Conservation (phyloP, 2,113 vertebrate species). For the Psittacula cyanocephala region DNA sequence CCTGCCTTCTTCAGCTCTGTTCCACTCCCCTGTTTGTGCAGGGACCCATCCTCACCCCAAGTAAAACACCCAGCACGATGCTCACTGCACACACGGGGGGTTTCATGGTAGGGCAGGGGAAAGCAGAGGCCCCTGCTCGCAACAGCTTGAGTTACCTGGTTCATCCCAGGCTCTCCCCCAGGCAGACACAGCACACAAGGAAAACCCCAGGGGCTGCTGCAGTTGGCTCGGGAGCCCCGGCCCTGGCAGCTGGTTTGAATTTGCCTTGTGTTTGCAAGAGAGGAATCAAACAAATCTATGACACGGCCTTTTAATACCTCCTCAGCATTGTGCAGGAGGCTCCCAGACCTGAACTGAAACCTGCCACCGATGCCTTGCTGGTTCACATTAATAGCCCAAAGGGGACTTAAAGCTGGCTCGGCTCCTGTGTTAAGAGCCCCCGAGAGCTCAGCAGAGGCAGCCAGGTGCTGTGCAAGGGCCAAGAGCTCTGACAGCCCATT, state of each 20-base stretch:
- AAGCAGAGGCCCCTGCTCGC: background rate
- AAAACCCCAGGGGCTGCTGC: slow-evolving; percentile 20
- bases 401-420: background rate
- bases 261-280: slow-evolving; percentile 19
- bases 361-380: background rate
- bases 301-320: slow-evolving; percentile 31
- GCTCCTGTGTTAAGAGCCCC: background rate
- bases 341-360: background rate
- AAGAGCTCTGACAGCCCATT: background rate
- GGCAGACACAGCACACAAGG: background rate
- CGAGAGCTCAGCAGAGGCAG: background rate
- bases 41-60: background rate
- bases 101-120: background rate
- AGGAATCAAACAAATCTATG: background rate
- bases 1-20: background rate
- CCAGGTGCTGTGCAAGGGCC: background rate
- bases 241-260: slow-evolving; percentile 53
- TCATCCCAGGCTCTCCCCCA: background rate
- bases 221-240: background rate
- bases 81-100: fast-evolving
- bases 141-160: background rate
- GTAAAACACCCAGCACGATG: background rate
- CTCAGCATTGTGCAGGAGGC: background rate
- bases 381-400: background rate
- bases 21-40: background rate